phyloP scores from a whole-genome alignment of 2,888 invertebrate species.

The Drosophila tripunctata region DNA sequence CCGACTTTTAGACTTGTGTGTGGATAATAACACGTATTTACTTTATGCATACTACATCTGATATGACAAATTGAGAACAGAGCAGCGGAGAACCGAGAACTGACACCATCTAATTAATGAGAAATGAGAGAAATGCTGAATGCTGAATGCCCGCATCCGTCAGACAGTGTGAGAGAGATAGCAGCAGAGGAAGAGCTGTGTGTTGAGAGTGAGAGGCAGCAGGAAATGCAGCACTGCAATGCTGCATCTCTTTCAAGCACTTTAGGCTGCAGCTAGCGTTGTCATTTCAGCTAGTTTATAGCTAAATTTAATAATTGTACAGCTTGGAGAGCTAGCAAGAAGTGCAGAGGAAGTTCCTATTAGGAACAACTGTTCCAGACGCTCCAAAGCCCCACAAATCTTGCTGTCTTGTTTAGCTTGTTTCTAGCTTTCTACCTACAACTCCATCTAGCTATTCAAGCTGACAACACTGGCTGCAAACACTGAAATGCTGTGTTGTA shows the following conservation, averaged over 20 bases:
- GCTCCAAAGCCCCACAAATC: too few relatives aligned
- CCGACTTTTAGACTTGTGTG: conserved; percentile 18
- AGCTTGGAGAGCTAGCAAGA: neutral
- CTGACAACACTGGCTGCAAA: neutral
- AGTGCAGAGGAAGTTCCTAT: too few relatives aligned
- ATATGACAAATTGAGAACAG: conserved; percentile 63
- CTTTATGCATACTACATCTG: too few relatives aligned
- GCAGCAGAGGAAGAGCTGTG: conserved; percentile 6
- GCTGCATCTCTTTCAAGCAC: neutral
- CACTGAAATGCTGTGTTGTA: conserved; percentile 51
- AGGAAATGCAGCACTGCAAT: conserved; percentile 34
- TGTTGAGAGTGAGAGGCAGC: conserved; percentile 12
- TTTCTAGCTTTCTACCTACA: too few relatives aligned
- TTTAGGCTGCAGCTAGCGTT: neutral
- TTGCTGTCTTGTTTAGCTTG: too few relatives aligned
- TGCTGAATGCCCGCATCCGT: conserved; percentile 44
- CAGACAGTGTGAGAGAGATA: conserved; percentile 2
- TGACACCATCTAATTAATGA: conserved; percentile 47
- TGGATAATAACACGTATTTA: conserved; percentile 39
- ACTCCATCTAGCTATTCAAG: neutral
- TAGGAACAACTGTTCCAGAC: too few relatives aligned
- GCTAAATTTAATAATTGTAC: neutral
- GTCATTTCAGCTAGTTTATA: neutral
- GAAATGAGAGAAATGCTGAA: conserved; percentile 10
- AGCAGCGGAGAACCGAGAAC: neutral